Evolutionary conservation across 1,140 invertebrate species (phyloP).

Genomic region (Cyclargus thomasi): DNA sequence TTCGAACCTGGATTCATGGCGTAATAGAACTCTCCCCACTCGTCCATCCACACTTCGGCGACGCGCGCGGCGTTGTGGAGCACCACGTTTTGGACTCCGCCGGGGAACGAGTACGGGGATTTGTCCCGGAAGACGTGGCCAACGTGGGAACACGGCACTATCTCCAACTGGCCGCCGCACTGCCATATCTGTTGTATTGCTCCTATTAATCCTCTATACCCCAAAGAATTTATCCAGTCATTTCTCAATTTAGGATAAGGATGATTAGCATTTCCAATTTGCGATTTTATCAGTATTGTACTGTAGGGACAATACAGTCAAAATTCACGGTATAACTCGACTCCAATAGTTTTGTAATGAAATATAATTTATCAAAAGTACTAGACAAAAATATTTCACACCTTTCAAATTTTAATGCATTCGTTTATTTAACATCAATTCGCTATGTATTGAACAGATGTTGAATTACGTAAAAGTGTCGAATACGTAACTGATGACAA

Average conservation of each 20-base stretch:
- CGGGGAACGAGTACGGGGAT: constrained; percentile 99
- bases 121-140: constrained; percentile 99
- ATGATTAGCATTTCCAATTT: no score
- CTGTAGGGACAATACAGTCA: no score
- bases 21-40: constrained; percentile 99
- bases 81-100: constrained; percentile 96
- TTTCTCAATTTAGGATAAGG: no score
- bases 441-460: neutral
- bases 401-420: no score
- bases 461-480: neutral
- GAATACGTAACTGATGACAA: neutral
- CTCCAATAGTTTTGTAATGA: no score
- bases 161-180: constrained; percentile 96
- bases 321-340: no score
- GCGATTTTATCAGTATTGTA: no score
- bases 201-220: constrained; percentile 5
- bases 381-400: no score
- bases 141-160: constrained; percentile 96
- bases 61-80: constrained; percentile 97
- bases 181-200: constrained; percentile 90
- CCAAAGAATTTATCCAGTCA: no score
- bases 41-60: constrained; percentile 99
- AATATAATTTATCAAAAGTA: no score
- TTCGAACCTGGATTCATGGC: constrained; percentile 97
- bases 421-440: neutral